phyloP scores from a whole-genome alignment of 2,888 invertebrate species.

The Perdita meconis region DNA sequence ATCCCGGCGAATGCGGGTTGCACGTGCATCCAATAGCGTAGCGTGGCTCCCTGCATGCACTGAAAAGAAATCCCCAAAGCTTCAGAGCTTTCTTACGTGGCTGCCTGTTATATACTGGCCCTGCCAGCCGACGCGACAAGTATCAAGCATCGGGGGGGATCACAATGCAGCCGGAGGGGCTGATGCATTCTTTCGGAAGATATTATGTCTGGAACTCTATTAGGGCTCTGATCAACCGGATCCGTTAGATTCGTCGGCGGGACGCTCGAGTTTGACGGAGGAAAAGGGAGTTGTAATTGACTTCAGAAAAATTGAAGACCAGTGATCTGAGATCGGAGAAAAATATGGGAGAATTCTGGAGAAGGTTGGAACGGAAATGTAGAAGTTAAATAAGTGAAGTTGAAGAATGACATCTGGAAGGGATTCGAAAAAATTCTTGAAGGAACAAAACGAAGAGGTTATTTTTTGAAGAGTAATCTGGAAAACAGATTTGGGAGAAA shows the following conservation, averaged over 20 bases:
- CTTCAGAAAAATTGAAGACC: neutral
- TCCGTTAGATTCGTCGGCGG: neutral
- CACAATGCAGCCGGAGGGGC: slow-evolving; percentile 24
- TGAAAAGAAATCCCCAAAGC: slow-evolving; percentile 70
- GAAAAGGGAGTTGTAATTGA: neutral
- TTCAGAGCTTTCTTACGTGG: slow-evolving; percentile 62
- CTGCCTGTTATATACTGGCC: slow-evolving; percentile 39
- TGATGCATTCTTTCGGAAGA: slow-evolving; percentile 16
- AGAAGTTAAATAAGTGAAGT: neutral
- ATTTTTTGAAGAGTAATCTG: too few species aligned
- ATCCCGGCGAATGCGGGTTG: slow-evolving; percentile 46
- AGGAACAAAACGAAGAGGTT: too few species aligned
- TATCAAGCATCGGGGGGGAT: slow-evolving; percentile 38
- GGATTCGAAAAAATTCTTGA: neutral
- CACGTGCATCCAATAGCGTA: slow-evolving; percentile 37
- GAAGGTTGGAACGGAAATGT: neutral
- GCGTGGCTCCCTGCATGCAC: slow-evolving; percentile 53
- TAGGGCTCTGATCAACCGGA: neutral
- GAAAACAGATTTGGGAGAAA: too few species aligned
- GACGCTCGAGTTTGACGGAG: neutral
- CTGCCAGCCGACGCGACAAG: slow-evolving; percentile 26
- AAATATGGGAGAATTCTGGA: neutral
- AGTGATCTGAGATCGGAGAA: neutral
- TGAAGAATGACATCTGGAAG: neutral
- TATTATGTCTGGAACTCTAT: slow-evolving; percentile 2